phyloP scores from a whole-genome alignment of 2,888 invertebrate genomes.

The Drosophila hawaiiensis region DNA sequence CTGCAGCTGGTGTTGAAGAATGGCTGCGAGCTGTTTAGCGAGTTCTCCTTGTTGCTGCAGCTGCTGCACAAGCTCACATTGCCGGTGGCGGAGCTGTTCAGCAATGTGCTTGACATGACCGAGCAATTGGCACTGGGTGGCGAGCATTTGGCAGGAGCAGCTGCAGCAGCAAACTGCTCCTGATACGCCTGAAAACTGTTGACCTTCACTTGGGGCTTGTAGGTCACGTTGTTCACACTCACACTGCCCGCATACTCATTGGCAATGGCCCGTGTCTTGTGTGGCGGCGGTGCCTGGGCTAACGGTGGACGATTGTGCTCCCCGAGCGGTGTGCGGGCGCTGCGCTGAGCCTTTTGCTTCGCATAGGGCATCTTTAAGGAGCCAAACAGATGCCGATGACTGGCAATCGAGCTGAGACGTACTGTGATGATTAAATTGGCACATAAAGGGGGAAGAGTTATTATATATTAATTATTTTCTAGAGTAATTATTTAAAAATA shows the following conservation, averaged over 20 bases:
- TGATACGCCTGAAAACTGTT: conserved; percentile 45
- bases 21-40: conserved; percentile 71
- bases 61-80: conserved; percentile 55
- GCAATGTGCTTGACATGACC: conserved; percentile 68
- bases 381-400: conserved; percentile 68
- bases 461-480: too few relatives aligned
- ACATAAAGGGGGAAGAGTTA: not conserved
- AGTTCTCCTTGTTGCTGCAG: conserved; percentile 82
- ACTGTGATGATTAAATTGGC: conserved; percentile 39
- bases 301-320: conserved; percentile 68
- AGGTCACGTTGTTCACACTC: conserved; percentile 5
- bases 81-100: conserved; percentile 66
- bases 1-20: conserved; percentile 58
- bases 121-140: conserved; percentile 58
- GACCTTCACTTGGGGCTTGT: conserved; percentile 53
- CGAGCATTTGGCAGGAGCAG: conserved; percentile 31
- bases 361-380: conserved; percentile 66
- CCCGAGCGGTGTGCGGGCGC: conserved; percentile 58
- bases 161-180: conserved; percentile 34
- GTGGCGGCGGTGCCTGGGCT: conserved; percentile 61
- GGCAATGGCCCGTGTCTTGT: conserved; percentile 73
- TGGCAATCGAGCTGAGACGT: conserved; percentile 39
- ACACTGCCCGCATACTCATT: conserved; percentile 49
- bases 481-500: not conserved
- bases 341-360: conserved; percentile 67